Percentiles rank a stretch among this genome's conserved stretches.
Evolutionary conservation across 1,140 invertebrate genomes (phyloP).

Genomic region (Notospermus geniculatus): DNA sequence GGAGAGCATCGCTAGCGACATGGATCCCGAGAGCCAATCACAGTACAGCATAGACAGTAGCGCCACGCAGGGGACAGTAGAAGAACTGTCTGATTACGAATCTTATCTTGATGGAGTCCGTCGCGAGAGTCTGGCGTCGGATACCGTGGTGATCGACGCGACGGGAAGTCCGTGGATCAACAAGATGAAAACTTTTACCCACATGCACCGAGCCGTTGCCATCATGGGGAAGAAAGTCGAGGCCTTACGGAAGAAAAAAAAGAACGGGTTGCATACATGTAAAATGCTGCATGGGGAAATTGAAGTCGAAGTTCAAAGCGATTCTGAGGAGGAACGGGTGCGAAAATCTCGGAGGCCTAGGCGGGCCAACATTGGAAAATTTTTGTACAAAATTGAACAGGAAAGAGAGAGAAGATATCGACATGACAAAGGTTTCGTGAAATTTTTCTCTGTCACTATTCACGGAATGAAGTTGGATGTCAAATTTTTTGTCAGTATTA

Average conservation of each 20-base stretch:
- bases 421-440: too few relatives aligned
- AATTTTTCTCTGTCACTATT: too few relatives aligned
- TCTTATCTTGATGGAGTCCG: background rate
- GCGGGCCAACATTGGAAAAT: background rate
- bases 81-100: background rate
- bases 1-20: background rate
- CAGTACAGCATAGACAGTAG: background rate
- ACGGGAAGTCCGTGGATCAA: conserved; percentile 11
- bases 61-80: conserved; percentile 3
- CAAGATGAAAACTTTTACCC: conserved; percentile 9
- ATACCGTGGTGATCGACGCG: conserved; percentile 12
- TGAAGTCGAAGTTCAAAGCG: conserved; percentile 3
- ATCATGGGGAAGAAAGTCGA: background rate
- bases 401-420: background rate
- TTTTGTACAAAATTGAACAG: conserved; percentile 4
- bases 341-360: conserved; percentile 2
- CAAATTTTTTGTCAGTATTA: too few relatives aligned
- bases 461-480: too few relatives aligned
- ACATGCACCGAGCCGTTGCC: background rate
- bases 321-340: background rate
- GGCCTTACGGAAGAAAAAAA: conserved; percentile 13
- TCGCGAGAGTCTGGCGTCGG: background rate
- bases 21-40: background rate
- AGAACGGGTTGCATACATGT: conserved; percentile 20
- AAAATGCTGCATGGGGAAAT: conserved; percentile 28